Evolutionary conservation across 2,888 invertebrate species (phyloP).

Genomic region (Aplocera efformata): DNA sequence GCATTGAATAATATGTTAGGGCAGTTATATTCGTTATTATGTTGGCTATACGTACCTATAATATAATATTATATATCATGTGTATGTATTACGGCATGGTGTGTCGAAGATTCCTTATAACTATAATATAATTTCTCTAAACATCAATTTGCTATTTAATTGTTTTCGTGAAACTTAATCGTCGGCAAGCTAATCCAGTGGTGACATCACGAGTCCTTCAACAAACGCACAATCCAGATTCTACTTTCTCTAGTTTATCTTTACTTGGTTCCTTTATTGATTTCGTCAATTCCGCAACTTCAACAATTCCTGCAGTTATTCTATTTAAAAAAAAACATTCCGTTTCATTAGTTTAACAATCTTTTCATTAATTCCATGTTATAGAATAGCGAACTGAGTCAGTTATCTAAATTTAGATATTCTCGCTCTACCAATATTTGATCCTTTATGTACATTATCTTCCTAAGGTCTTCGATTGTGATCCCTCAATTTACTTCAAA

Average conservation of each 20-base stretch:
- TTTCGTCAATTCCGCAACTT: constrained; percentile 65
- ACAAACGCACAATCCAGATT: constrained; percentile 28
- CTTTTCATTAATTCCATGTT: constrained; percentile 27
- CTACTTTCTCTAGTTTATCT: constrained; percentile 38
- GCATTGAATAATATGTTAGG: constrained; percentile 15
- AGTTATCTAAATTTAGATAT: constrained; percentile 34
- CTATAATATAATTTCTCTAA: constrained; percentile 11
- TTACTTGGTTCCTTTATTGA: constrained; percentile 63
- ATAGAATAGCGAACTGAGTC: constrained; percentile 33
- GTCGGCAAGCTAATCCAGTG: constrained; percentile 9
- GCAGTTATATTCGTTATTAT: constrained; percentile 16
- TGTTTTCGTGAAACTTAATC: constrained; percentile 5
- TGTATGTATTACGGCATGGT: constrained; percentile 10
- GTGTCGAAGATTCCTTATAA: constrained; percentile 9
- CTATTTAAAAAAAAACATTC: background rate
- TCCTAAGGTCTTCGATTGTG: constrained; percentile 52
- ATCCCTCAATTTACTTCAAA: constrained; percentile 67
- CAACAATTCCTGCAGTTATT: constrained; percentile 60
- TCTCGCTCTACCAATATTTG: constrained; percentile 52
- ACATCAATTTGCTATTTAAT: constrained; percentile 15
- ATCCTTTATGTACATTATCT: constrained; percentile 63
- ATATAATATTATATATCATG: too few relatives aligned
- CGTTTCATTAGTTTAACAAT: constrained; percentile 7
- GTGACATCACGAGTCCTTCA: constrained; percentile 28
- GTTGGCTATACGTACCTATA: constrained; percentile 11